These are phyloP conservation scores for Corythoichthys intestinalis DNA, from an alignment of 2,113 vertebrate species.

Conservation along the genomic window DNA sequence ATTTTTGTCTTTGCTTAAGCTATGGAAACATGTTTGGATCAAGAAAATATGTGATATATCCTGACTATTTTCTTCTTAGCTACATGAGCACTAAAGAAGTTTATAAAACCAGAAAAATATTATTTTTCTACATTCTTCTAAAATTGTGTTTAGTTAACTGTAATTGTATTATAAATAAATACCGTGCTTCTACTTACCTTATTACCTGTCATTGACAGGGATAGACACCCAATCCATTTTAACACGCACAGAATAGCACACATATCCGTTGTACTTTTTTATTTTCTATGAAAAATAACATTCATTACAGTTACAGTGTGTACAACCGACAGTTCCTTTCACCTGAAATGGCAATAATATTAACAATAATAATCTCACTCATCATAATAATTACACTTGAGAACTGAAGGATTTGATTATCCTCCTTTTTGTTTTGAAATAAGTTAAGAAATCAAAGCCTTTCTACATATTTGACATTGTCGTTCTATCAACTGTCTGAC, in stretches of 20 bases:
- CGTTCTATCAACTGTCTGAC: conserved; percentile 51
- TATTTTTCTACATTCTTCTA: too few species aligned
- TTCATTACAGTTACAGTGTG: conserved; percentile 71
- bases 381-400: conserved; percentile 71
- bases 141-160: too few species aligned
- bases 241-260: neutral
- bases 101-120: too few species aligned
- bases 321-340: conserved; percentile 61
- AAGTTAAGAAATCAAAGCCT: conserved; percentile 74
- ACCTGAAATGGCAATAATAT: conserved; percentile 51
- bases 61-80: too few species aligned
- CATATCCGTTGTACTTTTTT: conserved; percentile 54
- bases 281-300: conserved; percentile 79
- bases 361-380: conserved; percentile 55
- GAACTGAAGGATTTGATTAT: conserved; percentile 46
- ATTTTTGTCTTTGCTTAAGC: too few species aligned
- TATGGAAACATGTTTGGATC: too few species aligned
- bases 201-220: neutral
- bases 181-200: too few species aligned
- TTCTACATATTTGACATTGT: conserved; percentile 56
- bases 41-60: too few species aligned
- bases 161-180: too few species aligned
- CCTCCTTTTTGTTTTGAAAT: conserved; percentile 51
- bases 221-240: neutral
- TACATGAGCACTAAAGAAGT: too few species aligned